Evolutionary conservation across 2,113 vertebrate species (phyloP), one percentile per base, ranked within the genome.

Genomic region (Spilogale gracilis): DNA sequence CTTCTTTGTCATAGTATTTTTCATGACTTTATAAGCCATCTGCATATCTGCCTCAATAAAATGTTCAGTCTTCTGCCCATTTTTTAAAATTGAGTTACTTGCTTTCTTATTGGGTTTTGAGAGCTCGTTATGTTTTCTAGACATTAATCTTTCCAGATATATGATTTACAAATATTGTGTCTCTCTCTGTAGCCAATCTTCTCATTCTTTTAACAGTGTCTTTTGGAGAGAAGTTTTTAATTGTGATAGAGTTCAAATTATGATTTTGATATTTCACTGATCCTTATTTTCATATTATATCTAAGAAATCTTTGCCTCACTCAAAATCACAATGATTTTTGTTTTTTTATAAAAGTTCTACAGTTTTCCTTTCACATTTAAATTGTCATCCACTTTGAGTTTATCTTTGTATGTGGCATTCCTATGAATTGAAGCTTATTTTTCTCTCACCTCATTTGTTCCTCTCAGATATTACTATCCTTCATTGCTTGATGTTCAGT

Each of bases 301-400:
- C 32, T 83, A 89, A 89, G 17, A 67, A 83, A 76, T 1, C 50
- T 83, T 83, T 93, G 21, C 4, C 9, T 54, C 23, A 60, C 4
- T 58, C 30, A 83, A 67, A 23, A 6, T 69, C n/a, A 74, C 21
- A 88, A 65, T 16, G 8, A 65, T 76, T 86, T 73, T 91, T 14
- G 11, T 1, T 63, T 67, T 65, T 48, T 60, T 79, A 56, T 38
- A 50, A 30, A 82, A 82, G 8, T 58, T 79, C 9, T 87, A n/a
- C 30, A 27, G 32, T 95, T 74, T 91, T 85, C 85, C 21, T 67
- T 58, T 78, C 48, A 85, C 11, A 38, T 93, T 96, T 74, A 89
- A 58, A 16, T 38, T 38, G 54, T 58, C 9, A 92, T 54, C 10
- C 38, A 82, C 27, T 65, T 61, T 88, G 83, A 88, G 11, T 92